Base-by-base conservation (phyloP, 2,888 invertebrate species). In the Hypercompe scribonia region DNA sequence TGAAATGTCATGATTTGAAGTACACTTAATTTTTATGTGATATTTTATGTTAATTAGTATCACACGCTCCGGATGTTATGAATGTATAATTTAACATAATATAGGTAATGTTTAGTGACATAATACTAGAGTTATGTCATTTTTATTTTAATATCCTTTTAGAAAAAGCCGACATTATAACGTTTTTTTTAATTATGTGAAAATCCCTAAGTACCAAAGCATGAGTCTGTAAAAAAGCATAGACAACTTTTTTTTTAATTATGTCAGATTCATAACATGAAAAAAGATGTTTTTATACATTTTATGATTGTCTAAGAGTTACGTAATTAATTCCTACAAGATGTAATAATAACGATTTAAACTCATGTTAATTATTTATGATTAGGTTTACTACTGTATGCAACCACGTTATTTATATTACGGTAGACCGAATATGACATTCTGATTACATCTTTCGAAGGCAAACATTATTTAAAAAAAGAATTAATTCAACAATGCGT, bases 11-110 rank as follows among this genome's bases (percentile, higher is more conserved):
- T 61, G 39, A 50, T 24, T 46, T 63, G 18, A 39, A 64, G 28
- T 69, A 28, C 31, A 46, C 42, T 10, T 24, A 39, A 46, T 33
- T 70, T 75, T 61, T 54, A 15, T 74, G n/a, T 61, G 46, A 66
- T 39, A 18, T 36, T 72, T 10, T 69, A 66, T 68, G 13, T 68
- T 74, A 74, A 77, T 79, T 75, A 67, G 15, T 76, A 81, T 81
- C 77, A 73, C 83, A 84, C 78, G 78, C 75, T 80, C 82, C 70
- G 72, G 42, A 74, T 79, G 61, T 65, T 61, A 68, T 76, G 65
- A 75, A 80, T 77, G 73, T 61, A 71, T 79, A 78, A 80, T 73
- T 39, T 50, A 70, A 67, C 72, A 64, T 74, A 68, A 76, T 58
- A 76, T 70, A 34, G 61, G 73, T 78, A 68, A 79, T 77, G 63